A percentile compares a stretch with the other conserved stretches of the same genome.
These are phyloP conservation scores for Galbula dea DNA, from an alignment of 2,113 vertebrate genomes.

Conservation along the genomic window DNA sequence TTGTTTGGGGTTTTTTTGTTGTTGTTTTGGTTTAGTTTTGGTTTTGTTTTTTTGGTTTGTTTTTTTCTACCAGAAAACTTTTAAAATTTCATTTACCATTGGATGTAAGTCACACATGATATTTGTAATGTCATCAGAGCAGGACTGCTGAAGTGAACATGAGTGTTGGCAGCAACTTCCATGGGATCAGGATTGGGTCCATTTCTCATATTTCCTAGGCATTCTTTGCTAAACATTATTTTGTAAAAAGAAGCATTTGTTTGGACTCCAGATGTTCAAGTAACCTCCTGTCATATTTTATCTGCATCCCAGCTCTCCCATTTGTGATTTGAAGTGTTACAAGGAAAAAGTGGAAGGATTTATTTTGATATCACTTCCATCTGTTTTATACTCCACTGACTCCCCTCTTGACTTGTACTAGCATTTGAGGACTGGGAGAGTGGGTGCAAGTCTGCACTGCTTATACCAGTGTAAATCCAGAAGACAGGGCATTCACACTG, in stretches of 20 bases:
- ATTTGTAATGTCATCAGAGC: slow-evolving; percentile 33
- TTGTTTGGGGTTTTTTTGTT: neutral
- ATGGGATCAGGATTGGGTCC: slow-evolving; percentile 24
- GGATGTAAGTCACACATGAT: slow-evolving; percentile 23
- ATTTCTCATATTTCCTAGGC: slow-evolving; percentile 26
- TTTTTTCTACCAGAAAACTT: slow-evolving; percentile 37
- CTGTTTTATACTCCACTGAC: neutral
- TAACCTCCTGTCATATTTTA: slow-evolving; percentile 41
- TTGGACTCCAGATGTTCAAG: slow-evolving; percentile 54
- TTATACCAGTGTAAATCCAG: neutral
- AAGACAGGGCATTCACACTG: neutral
- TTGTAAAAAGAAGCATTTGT: slow-evolving; percentile 55
- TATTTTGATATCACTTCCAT: slow-evolving; percentile 47
- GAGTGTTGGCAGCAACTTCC: neutral
- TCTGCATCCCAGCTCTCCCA: slow-evolving; percentile 33
- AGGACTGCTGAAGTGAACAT: slow-evolving; percentile 9
- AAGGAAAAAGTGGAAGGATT: slow-evolving; percentile 39
- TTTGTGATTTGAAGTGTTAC: slow-evolving; percentile 22
- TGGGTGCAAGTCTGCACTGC: neutral
- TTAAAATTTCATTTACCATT: slow-evolving; percentile 17
- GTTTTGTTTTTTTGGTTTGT: neutral
- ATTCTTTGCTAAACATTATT: neutral
- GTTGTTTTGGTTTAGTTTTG: too few relatives aligned
- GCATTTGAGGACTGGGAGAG: neutral
- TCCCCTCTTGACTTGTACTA: neutral